Base-by-base conservation (phyloP, 2,888 invertebrate species). In the Meteorus colon region DNA sequence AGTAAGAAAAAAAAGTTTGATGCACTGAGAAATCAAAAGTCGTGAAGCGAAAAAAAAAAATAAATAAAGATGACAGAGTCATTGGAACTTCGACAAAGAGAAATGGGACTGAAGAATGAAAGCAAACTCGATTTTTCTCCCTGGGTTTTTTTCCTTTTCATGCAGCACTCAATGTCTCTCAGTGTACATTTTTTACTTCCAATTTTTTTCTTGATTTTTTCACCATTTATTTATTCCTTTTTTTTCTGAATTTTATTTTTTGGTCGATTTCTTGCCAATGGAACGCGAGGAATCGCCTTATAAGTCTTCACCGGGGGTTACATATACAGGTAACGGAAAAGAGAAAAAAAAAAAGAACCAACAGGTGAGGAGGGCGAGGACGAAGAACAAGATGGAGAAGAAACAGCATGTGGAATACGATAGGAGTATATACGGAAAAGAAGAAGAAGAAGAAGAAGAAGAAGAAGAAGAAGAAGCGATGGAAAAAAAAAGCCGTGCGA, bases 201-300 rank as follows among this genome's bases (percentile, higher is more conserved):
- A 48, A 48, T 37, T 67, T 66, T 31, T 55, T 63, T 37, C 4
- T 62, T 62, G 8, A 62, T 29, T 29, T 41, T 41, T 41, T 41
- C 41, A 8, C 41, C 45, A 29, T 24, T 68, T 67, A 34, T 67
- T 67, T 62, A 62, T 63, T 16, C 41, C 4, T 19, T 37, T n/a
- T 37, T 19, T 19, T 37, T 37, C 73, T 73, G 66, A 73, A 69
- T 66, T 77, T 82, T 82, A 84, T 86, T 86, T 86, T 87, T 84
- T 83, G 80, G n/a, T 68, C 81, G 83, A 83, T 86, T 86, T 86
- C 87, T 87, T 85, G 55, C 83, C 80, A 79, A 29, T 83, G 83
- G 87, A 86, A 87, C 88, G 86, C 84, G 82, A 83, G 80, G 86
- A 86, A 87, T 87, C 85, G 86, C 87, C 88, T 88, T 88, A 88